Evolutionary conservation across 2,797 vertebrate genomes (phyloP).

Genomic region (Manis crassicaudata): DNA sequence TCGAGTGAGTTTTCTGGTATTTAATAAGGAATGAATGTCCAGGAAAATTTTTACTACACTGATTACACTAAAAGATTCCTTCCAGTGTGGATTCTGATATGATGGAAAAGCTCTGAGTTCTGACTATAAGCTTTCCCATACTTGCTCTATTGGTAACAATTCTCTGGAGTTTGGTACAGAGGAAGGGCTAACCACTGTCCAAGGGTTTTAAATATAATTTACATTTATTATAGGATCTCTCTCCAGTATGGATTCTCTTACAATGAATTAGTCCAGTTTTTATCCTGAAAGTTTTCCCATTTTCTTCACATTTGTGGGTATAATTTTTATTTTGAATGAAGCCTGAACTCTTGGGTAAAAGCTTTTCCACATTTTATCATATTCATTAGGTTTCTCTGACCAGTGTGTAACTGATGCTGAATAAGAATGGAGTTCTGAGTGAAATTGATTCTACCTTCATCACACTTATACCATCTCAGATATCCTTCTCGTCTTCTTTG

Average conservation of each 20-base stretch:
- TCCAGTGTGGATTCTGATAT: conserved; percentile 17
- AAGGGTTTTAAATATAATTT: conserved; percentile 3
- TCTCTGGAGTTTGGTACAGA: neutral
- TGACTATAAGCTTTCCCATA: conserved; percentile 24
- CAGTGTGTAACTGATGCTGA: neutral
- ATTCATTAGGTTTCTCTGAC: neutral
- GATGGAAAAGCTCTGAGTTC: neutral
- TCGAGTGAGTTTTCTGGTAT: neutral
- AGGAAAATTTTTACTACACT: neutral
- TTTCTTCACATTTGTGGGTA: neutral
- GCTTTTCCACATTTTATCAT: neutral
- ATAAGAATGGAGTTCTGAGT: neutral
- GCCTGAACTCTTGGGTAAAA: neutral
- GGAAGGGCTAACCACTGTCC: neutral
- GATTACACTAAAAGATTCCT: neutral
- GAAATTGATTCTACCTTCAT: neutral
- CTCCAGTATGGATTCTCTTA: conserved; percentile 19
- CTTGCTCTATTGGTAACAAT: neutral
- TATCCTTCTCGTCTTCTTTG: neutral
- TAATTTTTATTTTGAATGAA: neutral
- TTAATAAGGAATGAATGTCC: neutral
- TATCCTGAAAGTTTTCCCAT: neutral
- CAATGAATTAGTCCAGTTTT: neutral
- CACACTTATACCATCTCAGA: neutral
- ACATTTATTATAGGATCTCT: neutral